Evolutionary conservation across 2,113 vertebrate genomes (phyloP).

Genomic region (Scortum barcoo): DNA sequence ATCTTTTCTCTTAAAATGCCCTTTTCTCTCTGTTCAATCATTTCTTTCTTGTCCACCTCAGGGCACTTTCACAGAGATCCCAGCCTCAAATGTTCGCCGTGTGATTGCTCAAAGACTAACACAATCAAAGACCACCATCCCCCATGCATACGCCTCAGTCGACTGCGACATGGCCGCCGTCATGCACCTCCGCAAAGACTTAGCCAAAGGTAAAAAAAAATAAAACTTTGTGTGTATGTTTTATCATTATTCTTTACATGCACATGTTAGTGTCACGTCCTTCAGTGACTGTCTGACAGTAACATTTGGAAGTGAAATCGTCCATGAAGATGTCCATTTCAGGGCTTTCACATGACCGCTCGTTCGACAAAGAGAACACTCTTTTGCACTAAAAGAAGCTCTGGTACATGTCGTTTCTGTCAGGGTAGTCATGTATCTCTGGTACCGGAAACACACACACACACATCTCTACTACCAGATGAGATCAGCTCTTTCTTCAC

Average conservation of each 20-base stretch:
- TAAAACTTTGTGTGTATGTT: not conserved
- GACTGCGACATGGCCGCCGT: constrained; percentile 93
- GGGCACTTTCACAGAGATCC: constrained; percentile 94
- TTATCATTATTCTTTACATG: not conserved
- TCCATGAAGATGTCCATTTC: constrained; percentile 60
- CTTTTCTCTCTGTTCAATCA: constrained; percentile 3
- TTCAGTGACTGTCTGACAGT: not conserved
- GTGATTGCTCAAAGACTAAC: constrained; percentile 95
- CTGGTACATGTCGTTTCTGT: constrained; percentile 20
- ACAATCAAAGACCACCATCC: constrained; percentile 94
- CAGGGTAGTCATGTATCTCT: not conserved
- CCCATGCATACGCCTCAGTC: constrained; percentile 92
- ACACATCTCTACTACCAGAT: not conserved
- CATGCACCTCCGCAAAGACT: constrained; percentile 87
- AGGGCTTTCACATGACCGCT: constrained; percentile 56
- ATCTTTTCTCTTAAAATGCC: not conserved
- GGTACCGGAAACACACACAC: constrained; percentile 11
- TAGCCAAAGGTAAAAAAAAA: constrained; percentile 88
- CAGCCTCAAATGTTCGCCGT: constrained; percentile 91
- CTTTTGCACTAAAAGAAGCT: constrained; percentile 2
- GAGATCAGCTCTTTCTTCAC: not conserved
- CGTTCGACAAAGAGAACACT: constrained; percentile 37
- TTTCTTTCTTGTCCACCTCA: constrained; percentile 66
- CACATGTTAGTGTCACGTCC: not conserved
- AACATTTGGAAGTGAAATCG: constrained; percentile 17